Base-by-base conservation (phyloP, 2,888 invertebrate species). In the Gerosis bhagava region DNA sequence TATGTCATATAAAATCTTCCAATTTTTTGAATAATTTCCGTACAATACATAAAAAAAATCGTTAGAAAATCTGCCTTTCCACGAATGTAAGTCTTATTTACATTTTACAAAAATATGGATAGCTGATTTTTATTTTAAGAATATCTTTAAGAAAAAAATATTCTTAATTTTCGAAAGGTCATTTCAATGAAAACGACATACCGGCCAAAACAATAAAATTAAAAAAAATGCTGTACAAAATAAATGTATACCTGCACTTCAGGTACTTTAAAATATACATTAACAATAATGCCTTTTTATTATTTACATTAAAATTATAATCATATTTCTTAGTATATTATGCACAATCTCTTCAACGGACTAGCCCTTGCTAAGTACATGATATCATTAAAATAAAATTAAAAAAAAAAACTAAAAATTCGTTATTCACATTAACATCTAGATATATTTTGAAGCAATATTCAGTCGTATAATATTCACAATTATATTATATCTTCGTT, bases 321-420 rank as follows among this genome's bases (percentile, higher is more conserved):
- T 35, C n/a, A 6, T 35, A 13, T 22, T 35, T 41, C 12, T 39
- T 26, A 25, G 12, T 32, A 16, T 42, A 78, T 80, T 81, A 83
- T 81, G 81, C 81, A 82, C 77, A 83, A 60, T 73, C 76, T 71
- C 67, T 74, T 75, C 73, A 69, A 26, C 25, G 76, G 87, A 88
- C 87, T 88, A 88, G 87, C 84, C 83, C 67, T 82, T 73, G 84
- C 87, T 84, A 86, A 84, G 80, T 77, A 76, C 62, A 64, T 36
- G 66, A 59, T 51, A 60, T 41, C 50, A 63, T 44, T 46, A 54
- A 57, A 40, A 40, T 11, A 40, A 39, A 5, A 13, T 10, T 29
- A 16, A 35, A 25, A 50, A 63, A 68, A 64, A 63, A 65, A 59
- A 58, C 69, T 79, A 83, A 76, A 79, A 84, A 82, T 81, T 83